Conservation (phyloP, 2,797 vertebrate species). For the Silurus lanzhouensis region DNA sequence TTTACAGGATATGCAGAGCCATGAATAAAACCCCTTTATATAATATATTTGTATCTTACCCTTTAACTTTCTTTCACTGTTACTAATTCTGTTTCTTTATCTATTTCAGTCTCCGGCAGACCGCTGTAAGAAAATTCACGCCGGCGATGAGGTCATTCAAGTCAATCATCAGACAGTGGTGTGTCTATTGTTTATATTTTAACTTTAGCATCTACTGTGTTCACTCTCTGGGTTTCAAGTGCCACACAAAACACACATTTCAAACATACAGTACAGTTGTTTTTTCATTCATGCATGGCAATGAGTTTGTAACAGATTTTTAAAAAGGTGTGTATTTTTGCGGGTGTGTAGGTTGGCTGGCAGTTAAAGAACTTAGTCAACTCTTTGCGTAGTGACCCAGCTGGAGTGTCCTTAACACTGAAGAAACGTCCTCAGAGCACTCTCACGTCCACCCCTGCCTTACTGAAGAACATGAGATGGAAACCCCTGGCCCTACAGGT, state of each 20-base stretch:
- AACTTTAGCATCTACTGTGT: not conserved
- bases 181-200: not conserved
- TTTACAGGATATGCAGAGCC: not conserved
- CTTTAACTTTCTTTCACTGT: conserved; percentile 25
- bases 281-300: not conserved
- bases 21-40: conserved; percentile 8
- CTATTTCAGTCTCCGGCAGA: conserved; percentile 90
- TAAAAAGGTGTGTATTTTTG: not conserved
- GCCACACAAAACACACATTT: not conserved
- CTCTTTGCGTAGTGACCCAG: conserved; percentile 86
- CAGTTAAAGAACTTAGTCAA: conserved; percentile 92
- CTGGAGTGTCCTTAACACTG: conserved; percentile 87
- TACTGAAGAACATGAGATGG: conserved; percentile 92
- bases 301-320: not conserved
- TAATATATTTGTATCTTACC: not conserved
- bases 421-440: conserved; percentile 92
- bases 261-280: not conserved
- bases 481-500: conserved; percentile 90
- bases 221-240: not conserved
- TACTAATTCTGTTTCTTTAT: conserved; percentile 45
- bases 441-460: conserved; percentile 86
- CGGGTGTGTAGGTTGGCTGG: conserved; percentile 84
- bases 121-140: conserved; percentile 99
- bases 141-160: conserved; percentile 99
- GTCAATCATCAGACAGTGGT: conserved; percentile 99